Evolutionary conservation across 2,113 vertebrate species (phyloP), one percentile per base, ranked within the genome.

Genomic region (Nesospiza acunhae): DNA sequence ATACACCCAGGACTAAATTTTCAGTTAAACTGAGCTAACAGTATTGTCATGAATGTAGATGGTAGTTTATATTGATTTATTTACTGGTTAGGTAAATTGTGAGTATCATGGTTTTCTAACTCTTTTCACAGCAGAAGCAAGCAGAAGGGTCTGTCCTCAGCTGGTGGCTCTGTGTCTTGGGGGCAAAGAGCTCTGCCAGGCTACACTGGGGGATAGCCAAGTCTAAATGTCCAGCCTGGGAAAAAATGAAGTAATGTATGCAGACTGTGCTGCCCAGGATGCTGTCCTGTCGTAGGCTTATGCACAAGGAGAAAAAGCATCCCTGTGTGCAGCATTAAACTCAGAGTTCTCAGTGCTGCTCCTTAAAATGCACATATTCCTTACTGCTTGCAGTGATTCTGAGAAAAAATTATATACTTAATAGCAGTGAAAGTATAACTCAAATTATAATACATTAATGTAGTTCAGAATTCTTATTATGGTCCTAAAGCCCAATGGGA

Each of bases 181-280:
- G 75, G 10, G 10, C 22, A 41, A 15, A 59, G 33, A 66, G 39
- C 31, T 93, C 75, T 89, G 11, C 69, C 78, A 82, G 56, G 5
- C 7, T 4, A 1, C 10, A 1, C 10, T 10, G 28, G 8, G 18
- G 24, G 1, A 9, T 18, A 27, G 27, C 18, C 21, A 42, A 46
- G 39, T 33, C 15, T 33, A 69, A 59, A 16, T 20, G 11, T 13
- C n/a, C 1, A 1, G 15, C 27, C 42, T 63, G 39, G 42, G 52
- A 50, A 42, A 64, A 50, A 77, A 39, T 39, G 5, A 56, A 17
- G 5, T 16, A 4, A 11, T 6, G 2, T 2, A 30, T 13, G 17
- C 46, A 66, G 44, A 20, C 9, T 11, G 15, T 41, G 24, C 62
- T 92, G 55, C 19, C 44, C 60, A 33, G n/a, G 37, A 20, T 44